phyloP scores from a whole-genome alignment of 2,888 invertebrate species.

The Stegophylla sp. region DNA sequence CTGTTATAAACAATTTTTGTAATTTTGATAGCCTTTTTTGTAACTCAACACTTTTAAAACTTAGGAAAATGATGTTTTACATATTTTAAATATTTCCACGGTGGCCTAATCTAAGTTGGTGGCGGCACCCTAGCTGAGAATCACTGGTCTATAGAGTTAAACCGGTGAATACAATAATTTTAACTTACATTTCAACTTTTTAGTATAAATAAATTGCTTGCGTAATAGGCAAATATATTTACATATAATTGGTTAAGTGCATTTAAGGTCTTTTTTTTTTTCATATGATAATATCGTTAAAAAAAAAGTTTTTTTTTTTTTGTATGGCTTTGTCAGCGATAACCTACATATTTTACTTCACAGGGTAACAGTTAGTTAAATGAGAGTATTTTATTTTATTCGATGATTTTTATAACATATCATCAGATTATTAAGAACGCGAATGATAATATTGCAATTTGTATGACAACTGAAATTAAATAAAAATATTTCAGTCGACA shows the following conservation, averaged over 20 bases:
- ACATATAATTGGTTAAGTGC: not conserved
- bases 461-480: not conserved
- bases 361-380: constrained; percentile 13
- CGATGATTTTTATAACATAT: not conserved
- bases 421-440: constrained; percentile 8
- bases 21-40: too few relatives aligned
- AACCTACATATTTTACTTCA: constrained; percentile 23
- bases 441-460: constrained; percentile 3
- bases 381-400: constrained; percentile 33
- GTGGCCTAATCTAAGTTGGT: too few relatives aligned
- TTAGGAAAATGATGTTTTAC: too few relatives aligned
- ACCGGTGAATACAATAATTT: not conserved
- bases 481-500: not conserved
- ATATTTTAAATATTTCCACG: too few relatives aligned
- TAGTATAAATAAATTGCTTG: not conserved
- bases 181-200: not conserved
- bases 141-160: too few relatives aligned
- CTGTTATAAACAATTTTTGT: too few relatives aligned
- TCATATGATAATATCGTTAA: not conserved
- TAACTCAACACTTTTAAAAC: too few relatives aligned
- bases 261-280: constrained; percentile 15
- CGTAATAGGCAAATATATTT: not conserved
- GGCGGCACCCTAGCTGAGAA: too few relatives aligned
- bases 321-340: constrained; percentile 25
- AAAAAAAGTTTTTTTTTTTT: constrained; percentile 10